Evolutionary conservation across 2,888 invertebrate genomes (phyloP).

Genomic region (Marasmarcha lunaedactyla): DNA sequence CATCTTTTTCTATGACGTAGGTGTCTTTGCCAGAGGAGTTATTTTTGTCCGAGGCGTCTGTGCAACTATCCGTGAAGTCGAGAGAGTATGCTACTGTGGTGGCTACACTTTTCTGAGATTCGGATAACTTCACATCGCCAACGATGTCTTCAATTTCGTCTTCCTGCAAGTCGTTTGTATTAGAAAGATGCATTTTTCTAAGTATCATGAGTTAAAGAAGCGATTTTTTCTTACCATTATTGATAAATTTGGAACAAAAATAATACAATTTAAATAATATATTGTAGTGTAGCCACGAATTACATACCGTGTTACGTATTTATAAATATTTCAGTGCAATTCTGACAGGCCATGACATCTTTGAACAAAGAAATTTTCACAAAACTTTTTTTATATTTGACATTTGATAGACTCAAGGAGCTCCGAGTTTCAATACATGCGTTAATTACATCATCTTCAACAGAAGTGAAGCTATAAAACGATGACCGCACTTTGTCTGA

Average conservation of each 20-base stretch:
- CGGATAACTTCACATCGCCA: conserved; percentile 40
- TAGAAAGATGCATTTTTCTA: conserved; percentile 3
- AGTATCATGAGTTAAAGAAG: neutral
- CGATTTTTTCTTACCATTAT: conserved; percentile 40
- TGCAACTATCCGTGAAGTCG: conserved; percentile 47
- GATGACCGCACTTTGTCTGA: too few relatives aligned
- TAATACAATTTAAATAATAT: conserved; percentile 31
- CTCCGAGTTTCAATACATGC: too few relatives aligned
- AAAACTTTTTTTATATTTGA: neutral
- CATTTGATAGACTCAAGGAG: too few relatives aligned
- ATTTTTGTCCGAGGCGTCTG: conserved; percentile 33
- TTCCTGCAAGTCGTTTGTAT: conserved; percentile 26
- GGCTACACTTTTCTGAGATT: conserved; percentile 56
- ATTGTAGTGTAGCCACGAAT: conserved; percentile 28
- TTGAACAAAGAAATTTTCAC: conserved; percentile 34
- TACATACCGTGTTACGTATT: conserved; percentile 33
- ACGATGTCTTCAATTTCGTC: conserved; percentile 49
- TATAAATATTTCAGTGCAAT: conserved; percentile 50
- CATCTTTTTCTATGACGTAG: conserved; percentile 43
- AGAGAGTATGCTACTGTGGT: conserved; percentile 42
- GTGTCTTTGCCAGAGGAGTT: conserved; percentile 53
- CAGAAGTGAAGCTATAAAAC: too few relatives aligned
- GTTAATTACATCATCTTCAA: too few relatives aligned
- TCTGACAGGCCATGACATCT: conserved; percentile 56
- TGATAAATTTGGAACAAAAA: conserved; percentile 48